Evolutionary conservation across 2,888 invertebrate species (phyloP), one percentile per base, ranked within the genome.

Genomic region (Doris montereyensis): DNA sequence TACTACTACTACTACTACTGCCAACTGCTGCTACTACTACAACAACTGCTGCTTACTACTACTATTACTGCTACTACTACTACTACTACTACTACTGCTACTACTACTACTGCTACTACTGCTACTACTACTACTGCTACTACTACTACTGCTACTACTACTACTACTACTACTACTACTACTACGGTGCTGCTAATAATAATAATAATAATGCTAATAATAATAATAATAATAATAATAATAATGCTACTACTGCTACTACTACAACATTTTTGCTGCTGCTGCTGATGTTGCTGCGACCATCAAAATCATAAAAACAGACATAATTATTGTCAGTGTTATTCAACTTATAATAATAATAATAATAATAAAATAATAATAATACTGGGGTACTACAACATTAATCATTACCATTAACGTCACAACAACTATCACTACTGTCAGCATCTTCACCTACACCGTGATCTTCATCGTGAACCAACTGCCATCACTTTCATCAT

Each of bases 1-100:
- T 68, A 68, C 68, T 68, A 68, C 68, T 68, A 68, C 68, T 68
- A 68, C 68, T 68, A 68, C n/a, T n/a, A n/a, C n/a, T n/a, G n/a
- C n/a, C n/a, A n/a, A n/a, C n/a, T n/a, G n/a, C n/a, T n/a, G n/a
- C n/a, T n/a, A n/a, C n/a, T n/a, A n/a, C n/a, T n/a, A n/a, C n/a
- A n/a, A n/a, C n/a, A n/a, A n/a, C n/a, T n/a, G n/a, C n/a, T n/a
- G n/a, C n/a, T n/a, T n/a, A n/a, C n/a, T n/a, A n/a, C n/a, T n/a
- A n/a, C n/a, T 30, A 28, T 28, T 30, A 68, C 68, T 68, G 28
- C 68, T 68, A 28, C 68, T 68, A 68, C 68, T 68, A 24, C 24
- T 68, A 28, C 68, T 68, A 28, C 68, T 68, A 24, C 24, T 68
- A 28, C 68, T 68, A 68, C 68, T 28, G 30, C 30, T 28, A 13